Conservation (phyloP, 2,888 invertebrate species). For the Caenorhabditis macrosperma region DNA sequence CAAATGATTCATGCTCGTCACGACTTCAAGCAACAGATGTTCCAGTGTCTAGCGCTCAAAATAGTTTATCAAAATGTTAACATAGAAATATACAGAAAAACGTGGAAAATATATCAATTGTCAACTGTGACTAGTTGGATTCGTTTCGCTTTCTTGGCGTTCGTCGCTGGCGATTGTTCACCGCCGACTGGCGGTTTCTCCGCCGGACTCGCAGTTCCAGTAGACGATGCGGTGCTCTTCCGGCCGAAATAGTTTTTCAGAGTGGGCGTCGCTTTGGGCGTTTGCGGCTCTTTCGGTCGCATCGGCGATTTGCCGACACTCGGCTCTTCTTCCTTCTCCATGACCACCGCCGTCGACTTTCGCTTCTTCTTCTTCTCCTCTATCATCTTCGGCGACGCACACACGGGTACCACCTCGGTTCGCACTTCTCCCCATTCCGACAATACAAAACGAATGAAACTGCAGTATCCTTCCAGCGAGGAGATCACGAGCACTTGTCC, state of each 20-base stretch:
- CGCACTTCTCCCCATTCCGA: conserved; percentile 60
- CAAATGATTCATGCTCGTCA: too few species aligned
- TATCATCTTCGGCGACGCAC: conserved; percentile 37
- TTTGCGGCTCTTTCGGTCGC: conserved; percentile 16
- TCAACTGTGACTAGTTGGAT: conserved; percentile 16
- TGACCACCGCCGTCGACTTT: conserved; percentile 20
- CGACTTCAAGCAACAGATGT: too few species aligned
- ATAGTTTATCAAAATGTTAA: too few species aligned
- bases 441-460: conserved; percentile 86
- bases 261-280: conserved; percentile 22
- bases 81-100: too few species aligned
- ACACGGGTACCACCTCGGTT: conserved; percentile 24
- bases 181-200: too few species aligned
- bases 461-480: conserved; percentile 93
- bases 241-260: conserved; percentile 46
- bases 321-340: too few species aligned
- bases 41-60: too few species aligned
- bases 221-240: too few species aligned
- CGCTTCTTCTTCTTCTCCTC: conserved; percentile 56
- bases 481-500: conserved; percentile 87
- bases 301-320: conserved; percentile 17
- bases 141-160: conserved; percentile 10
- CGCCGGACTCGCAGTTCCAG: too few species aligned
- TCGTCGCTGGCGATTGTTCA: too few species aligned
- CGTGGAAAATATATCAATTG: not conserved